Evolutionary conservation across 2,113 vertebrate genomes (phyloP), one percentile per base, ranked within the genome.

Genomic region (Osmerus mordax): DNA sequence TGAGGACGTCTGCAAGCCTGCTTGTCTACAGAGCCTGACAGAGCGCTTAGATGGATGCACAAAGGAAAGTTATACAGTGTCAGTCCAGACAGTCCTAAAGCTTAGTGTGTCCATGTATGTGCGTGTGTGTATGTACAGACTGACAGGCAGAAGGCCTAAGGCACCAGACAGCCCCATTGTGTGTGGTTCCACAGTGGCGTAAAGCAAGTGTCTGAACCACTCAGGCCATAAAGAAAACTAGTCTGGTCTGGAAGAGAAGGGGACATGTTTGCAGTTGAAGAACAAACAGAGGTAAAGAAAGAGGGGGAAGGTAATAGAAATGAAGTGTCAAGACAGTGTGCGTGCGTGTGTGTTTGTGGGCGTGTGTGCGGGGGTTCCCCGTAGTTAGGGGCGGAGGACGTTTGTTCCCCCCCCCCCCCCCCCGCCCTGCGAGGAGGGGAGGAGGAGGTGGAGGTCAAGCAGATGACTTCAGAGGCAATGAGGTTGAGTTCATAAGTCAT

Each of bases 261-360:
- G 15, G 4, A 11, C 29, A 54, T 80, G 85, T 86, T 86, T 88
- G 84, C 80, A 75, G 28, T 65, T 58, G 56, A n/a, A 65, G 67
- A 72, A 72, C 75, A 74, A 72, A 74, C 13, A 66, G 11, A 47
- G 15, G 21, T 28, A 11, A n/a, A 15, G 29, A n/a, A 47, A 7
- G 18, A 15, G 18, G 7, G 59, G 71, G 65, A 1, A 63, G 61
- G 76, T 76, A 56, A 83, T 64, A 65, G 74, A 12, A 56, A 70
- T 66, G 53, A 59, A 69, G 65, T 63, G 67, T 83, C 75, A 13
- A 47, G 8, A 47, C 8, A 47, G 41, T 12, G 41, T 47, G 9
- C 9, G 12, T 47, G 41, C 41, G 7, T 47, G 41, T 47, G 41
- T 47, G 41, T 47, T 5, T 11, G 41, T 47, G 41, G 2, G 41